Conservation (phyloP, 2,797 vertebrate species). For the Champsocephalus gunnari region DNA sequence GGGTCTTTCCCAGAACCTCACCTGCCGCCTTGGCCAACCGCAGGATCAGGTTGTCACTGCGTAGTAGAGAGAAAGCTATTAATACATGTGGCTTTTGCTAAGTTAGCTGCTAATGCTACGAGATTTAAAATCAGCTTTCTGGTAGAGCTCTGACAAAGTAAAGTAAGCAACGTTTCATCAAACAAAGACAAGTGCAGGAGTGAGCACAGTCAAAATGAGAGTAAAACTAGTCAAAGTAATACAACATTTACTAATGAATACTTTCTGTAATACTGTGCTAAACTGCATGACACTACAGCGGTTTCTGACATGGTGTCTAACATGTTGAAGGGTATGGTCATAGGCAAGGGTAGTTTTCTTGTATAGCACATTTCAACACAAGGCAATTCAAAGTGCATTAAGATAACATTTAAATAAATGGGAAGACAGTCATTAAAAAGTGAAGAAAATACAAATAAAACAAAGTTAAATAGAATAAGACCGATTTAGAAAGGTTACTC, state of each 20-base stretch:
- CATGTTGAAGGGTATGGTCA: neutral
- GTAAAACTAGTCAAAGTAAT: neutral
- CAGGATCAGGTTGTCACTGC: slow-evolving; percentile 84
- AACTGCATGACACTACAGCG: neutral
- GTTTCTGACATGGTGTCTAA: neutral
- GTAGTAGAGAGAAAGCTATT: neutral
- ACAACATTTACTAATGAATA: neutral
- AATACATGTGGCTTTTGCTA: neutral
- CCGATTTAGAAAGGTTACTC: too few relatives aligned
- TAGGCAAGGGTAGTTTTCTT: too few relatives aligned
- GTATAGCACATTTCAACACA: too few relatives aligned
- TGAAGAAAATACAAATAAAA: too few relatives aligned
- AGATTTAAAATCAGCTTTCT: neutral
- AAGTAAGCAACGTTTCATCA: neutral
- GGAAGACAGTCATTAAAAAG: too few relatives aligned
- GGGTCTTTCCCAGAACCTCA: slow-evolving; percentile 84
- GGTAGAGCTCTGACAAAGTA: neutral
- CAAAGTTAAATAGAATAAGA: too few relatives aligned
- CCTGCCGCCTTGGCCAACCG: slow-evolving; percentile 84
- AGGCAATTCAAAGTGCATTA: too few relatives aligned
- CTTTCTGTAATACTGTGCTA: neutral
- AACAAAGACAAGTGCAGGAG: neutral
- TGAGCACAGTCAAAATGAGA: neutral
- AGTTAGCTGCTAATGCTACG: too few relatives aligned
- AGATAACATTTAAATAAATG: too few relatives aligned